Conservation (phyloP, 2,888 invertebrate genomes). For the Epirrita christyi region DNA sequence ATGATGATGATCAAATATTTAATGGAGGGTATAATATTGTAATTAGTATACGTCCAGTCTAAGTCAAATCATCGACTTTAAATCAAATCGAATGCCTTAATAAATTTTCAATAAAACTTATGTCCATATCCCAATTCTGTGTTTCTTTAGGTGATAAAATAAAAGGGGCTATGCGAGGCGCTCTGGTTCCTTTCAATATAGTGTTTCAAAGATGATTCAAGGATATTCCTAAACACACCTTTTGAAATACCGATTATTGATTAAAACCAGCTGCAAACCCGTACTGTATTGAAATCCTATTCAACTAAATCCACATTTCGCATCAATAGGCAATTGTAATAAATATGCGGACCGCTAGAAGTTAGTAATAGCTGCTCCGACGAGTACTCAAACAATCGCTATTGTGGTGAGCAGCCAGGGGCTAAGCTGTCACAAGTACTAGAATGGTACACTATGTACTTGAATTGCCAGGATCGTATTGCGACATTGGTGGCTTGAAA, state of each 20-base stretch:
- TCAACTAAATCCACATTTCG: constrained; percentile 37
- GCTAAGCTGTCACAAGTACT: constrained; percentile 63
- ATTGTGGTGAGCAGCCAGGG: constrained; percentile 73
- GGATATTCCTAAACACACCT: constrained; percentile 15
- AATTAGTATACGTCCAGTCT: too few relatives aligned
- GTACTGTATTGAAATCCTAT: constrained; percentile 28
- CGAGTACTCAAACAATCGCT: constrained; percentile 69
- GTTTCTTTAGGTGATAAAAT: too few relatives aligned
- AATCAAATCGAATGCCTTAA: too few relatives aligned
- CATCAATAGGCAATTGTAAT: constrained; percentile 51
- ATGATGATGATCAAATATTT: too few relatives aligned
- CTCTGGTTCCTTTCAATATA: too few relatives aligned
- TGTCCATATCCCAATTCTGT: too few relatives aligned
- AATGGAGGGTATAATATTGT: too few relatives aligned
- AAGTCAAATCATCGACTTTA: too few relatives aligned
- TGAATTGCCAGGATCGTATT: constrained; percentile 9
- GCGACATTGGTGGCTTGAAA: constrained; percentile 18
- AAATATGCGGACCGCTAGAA: constrained; percentile 60
- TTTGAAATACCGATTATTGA: constrained; percentile 26
- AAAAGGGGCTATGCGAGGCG: too few relatives aligned
- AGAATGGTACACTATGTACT: constrained; percentile 1
- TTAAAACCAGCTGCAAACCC: constrained; percentile 25
- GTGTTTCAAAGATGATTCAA: constrained; percentile 9
- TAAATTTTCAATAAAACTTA: too few relatives aligned
- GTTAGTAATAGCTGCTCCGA: constrained; percentile 57